phyloP scores from a whole-genome alignment of 2,113 vertebrate species.

The Burhinus bistriatus region DNA sequence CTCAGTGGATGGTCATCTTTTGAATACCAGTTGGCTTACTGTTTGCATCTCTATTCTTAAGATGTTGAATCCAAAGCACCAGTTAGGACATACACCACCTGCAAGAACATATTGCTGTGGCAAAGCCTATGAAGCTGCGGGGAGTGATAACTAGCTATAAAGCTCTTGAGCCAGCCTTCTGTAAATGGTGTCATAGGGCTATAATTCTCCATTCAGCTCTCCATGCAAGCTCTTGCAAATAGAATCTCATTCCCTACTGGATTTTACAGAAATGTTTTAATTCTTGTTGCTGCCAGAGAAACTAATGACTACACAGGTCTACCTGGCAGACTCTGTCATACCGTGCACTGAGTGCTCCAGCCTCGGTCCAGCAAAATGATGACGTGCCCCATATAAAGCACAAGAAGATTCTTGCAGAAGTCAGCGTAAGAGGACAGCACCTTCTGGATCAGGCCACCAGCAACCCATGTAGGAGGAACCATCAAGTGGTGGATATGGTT shows the following conservation, averaged over 20 bases:
- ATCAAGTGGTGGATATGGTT: neutral
- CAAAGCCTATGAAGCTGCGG: neutral
- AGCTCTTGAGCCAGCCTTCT: neutral
- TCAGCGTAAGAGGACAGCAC: neutral
- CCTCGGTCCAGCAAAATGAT: neutral
- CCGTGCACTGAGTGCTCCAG: accelerated
- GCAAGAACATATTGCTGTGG: neutral
- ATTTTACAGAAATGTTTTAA: neutral
- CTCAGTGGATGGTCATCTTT: neutral
- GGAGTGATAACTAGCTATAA: neutral
- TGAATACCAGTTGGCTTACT: neutral
- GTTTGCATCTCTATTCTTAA: neutral
- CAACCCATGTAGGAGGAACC: neutral
- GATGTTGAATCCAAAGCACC: neutral
- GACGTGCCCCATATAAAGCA: accelerated
- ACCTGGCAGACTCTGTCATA: neutral
- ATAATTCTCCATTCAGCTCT: neutral
- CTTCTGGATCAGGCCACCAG: neutral
- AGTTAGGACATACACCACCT: neutral
- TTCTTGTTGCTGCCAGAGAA: neutral
- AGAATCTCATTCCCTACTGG: neutral
- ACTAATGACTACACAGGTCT: neutral
- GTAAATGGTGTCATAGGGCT: neutral
- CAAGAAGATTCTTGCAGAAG: neutral
- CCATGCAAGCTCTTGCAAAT: neutral